Conservation (phyloP, 2,113 vertebrate species). For the Trochalopteron elliotii region DNA sequence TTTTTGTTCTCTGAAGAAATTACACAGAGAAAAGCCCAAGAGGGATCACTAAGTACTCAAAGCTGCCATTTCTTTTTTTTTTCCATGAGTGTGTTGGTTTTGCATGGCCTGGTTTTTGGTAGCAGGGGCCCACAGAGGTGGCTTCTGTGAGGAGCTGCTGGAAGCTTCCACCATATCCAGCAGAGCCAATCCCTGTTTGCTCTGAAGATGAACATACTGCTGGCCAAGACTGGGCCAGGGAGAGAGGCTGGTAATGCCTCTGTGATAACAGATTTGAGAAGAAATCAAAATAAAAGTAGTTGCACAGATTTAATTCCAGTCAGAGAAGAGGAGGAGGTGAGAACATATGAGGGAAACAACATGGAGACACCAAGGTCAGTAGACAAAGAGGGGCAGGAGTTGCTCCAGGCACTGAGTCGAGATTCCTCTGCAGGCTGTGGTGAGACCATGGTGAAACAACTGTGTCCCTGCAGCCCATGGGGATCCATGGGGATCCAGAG, state of each 20-base stretch:
- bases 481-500: not conserved
- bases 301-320: not conserved
- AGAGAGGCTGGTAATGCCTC: not conserved
- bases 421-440: not conserved
- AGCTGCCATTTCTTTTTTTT: not conserved
- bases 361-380: not conserved
- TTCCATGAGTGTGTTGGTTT: not conserved
- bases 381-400: not conserved
- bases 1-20: not conserved
- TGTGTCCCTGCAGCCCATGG: not conserved
- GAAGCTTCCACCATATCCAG: not conserved
- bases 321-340: not conserved
- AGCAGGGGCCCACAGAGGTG: not conserved
- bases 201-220: not conserved
- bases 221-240: not conserved
- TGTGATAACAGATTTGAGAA: not conserved
- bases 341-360: not conserved
- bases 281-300: not conserved
- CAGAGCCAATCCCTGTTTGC: not conserved
- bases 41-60: not conserved
- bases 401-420: fast-evolving
- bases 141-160: not conserved
- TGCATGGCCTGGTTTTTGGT: not conserved
- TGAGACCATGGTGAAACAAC: not conserved
- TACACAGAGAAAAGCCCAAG: not conserved